A percentile compares a stretch with the other conserved stretches of the same genome.
Evolutionary conservation across 2,888 invertebrate species (phyloP).

Genomic region (Amblyjoppa fuscipennis): DNA sequence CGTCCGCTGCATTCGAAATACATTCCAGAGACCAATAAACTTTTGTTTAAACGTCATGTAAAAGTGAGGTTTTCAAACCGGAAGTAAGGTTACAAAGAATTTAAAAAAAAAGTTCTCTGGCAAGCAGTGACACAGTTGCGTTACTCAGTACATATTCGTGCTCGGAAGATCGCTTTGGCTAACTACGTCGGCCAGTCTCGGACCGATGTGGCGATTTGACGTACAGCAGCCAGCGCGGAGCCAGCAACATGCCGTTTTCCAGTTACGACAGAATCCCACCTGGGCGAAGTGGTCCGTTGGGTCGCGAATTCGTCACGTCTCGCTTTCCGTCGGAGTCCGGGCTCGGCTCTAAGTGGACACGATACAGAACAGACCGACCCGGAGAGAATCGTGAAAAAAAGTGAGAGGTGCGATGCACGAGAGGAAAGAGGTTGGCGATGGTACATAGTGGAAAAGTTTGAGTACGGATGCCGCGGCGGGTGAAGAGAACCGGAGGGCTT

Average conservation of each 20-base stretch:
- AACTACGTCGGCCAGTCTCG: no score
- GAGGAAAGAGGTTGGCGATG: neutral
- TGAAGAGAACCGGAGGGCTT: neutral
- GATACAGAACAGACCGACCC: slow-evolving; percentile 23
- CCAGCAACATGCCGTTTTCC: slow-evolving; percentile 11
- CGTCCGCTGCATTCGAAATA: neutral
- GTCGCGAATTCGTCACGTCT: slow-evolving; percentile 61
- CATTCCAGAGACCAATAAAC: neutral
- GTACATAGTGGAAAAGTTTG: slow-evolving; percentile 18
- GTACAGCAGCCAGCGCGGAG: neutral
- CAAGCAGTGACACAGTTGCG: no score
- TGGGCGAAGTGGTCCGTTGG: slow-evolving; percentile 69
- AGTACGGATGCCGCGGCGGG: slow-evolving; percentile 15
- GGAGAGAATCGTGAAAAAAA: slow-evolving; percentile 7
- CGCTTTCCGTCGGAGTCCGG: slow-evolving; percentile 46
- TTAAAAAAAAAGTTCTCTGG: no score
- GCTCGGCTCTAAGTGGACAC: slow-evolving; percentile 20
- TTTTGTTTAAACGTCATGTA: no score
- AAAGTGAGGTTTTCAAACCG: neutral
- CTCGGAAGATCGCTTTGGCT: no score
- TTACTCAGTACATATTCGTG: no score
- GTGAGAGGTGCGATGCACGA: slow-evolving; percentile 29
- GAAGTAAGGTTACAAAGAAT: no score
- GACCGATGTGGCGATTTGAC: neutral
- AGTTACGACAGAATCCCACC: slow-evolving; percentile 76